Evolutionary conservation across 2,113 vertebrate genomes (phyloP).

Genomic region (Ictalurus punctatus): DNA sequence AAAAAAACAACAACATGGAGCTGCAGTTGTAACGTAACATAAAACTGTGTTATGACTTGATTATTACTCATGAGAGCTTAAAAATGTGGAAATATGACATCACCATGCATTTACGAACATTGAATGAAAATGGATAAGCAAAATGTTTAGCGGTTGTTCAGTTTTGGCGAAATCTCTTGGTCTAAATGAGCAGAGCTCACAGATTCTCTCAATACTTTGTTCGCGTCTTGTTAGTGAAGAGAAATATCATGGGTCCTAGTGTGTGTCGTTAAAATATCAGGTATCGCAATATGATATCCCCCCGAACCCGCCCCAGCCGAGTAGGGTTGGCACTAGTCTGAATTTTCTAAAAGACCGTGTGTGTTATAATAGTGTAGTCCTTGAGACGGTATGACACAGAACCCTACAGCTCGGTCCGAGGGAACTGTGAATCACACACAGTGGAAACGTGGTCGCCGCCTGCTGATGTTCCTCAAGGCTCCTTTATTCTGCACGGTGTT

Average conservation of each 20-base stretch:
- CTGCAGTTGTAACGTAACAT: neutral
- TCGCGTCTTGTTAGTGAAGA: neutral
- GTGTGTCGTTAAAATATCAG: neutral
- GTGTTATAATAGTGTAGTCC: neutral
- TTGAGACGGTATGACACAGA: slow-evolving; percentile 45
- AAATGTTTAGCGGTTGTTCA: neutral
- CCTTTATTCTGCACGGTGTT: neutral
- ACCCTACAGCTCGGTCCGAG: slow-evolving; percentile 59
- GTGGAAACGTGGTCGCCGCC: neutral
- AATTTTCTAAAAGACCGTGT: neutral
- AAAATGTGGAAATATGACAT: neutral
- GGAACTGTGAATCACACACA: slow-evolving; percentile 51
- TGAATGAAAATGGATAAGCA: neutral
- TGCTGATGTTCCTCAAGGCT: neutral
- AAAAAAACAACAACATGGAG: neutral
- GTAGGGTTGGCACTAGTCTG: neutral
- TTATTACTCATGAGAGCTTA: neutral
- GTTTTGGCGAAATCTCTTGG: neutral
- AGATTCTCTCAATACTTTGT: neutral
- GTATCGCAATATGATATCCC: neutral
- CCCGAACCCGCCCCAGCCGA: too few species aligned
- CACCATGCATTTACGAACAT: neutral
- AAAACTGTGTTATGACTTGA: neutral
- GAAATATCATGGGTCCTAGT: neutral
- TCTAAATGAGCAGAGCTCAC: neutral